Evolutionary conservation across 2,888 invertebrate genomes (phyloP), one percentile per base, ranked within the genome.

Genomic region (Geotrupes spiniger): DNA sequence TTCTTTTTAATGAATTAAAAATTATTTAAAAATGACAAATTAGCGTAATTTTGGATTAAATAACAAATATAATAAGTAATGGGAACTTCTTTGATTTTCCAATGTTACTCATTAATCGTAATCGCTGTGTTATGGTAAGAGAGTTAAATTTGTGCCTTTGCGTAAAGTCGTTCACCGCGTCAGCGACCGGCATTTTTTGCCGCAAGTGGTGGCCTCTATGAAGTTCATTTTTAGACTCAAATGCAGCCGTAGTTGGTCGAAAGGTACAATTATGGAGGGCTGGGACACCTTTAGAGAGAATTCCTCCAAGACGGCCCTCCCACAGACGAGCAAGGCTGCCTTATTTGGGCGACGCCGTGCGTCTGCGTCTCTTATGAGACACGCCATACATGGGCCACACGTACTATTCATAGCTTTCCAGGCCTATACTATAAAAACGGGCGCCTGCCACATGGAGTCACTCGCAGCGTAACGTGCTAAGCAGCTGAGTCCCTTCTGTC

Each of bases 371-470:
- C 63, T 63, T 61, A 62, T 57, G 58, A 65, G 70, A 61, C 73
- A 63, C 64, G 57, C 71, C 71, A 70, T 71, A 69, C 68, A 71
- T 69, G 70, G 70, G 66, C 60, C 67, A 65, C 69, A 63, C 60
- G 52, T 59, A 63, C 63, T 61, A 65, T 61, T 69, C 68, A 66
- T 66, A 67, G 58, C 54, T 62, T 63, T 54, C 57, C 52, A 61
- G 52, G 56, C 57, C 60, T 50, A 51, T 60, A 63, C 56, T 65
- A 64, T 65, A 64, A 57, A 65, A 64, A 49, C 57, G 41, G 42
- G 51, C 42, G 37, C 43, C 38, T 40, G 44, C 52, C 50, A 33
- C 33, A 33, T 9, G 36, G 37, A 58, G 57, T 51, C 63, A 63
- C 63, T 63, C 63, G 63, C 63, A 63, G 62, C 62, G 57, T 58